phyloP scores from a whole-genome alignment of 2,888 invertebrate species.

The Neoaliturus tenellus region DNA sequence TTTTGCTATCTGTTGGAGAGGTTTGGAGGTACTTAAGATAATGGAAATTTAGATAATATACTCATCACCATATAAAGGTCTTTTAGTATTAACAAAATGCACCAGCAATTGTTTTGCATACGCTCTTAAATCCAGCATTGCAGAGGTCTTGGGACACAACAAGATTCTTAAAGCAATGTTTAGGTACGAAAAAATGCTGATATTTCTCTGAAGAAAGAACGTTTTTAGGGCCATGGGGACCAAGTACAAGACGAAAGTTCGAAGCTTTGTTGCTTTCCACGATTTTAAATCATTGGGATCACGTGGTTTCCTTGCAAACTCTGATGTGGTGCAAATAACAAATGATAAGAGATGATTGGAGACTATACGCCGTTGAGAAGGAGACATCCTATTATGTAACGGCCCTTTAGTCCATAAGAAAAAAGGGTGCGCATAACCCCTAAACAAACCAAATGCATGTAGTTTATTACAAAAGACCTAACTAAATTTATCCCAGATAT shows the following conservation, averaged over 20 bases:
- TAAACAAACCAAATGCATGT: conserved; percentile 61
- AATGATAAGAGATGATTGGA: conserved; percentile 32
- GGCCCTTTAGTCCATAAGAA: conserved; percentile 59
- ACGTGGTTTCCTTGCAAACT: conserved; percentile 66
- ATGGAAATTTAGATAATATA: conserved; percentile 66
- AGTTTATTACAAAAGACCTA: conserved; percentile 53
- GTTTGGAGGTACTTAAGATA: conserved; percentile 59
- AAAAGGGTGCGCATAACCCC: conserved; percentile 59
- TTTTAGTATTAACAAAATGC: conserved; percentile 65
- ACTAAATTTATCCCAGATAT: conserved; percentile 54
- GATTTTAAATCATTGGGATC: conserved; percentile 63
- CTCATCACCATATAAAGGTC: conserved; percentile 64
- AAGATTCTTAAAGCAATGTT: conserved; percentile 64
- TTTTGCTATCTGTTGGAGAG: conserved; percentile 57
- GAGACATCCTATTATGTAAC: conserved; percentile 36
- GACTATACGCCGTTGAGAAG: neutral
- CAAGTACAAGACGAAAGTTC: conserved; percentile 66
- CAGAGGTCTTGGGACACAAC: conserved; percentile 61
- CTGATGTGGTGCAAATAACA: conserved; percentile 52
- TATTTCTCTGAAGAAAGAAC: conserved; percentile 60
- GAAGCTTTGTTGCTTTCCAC: conserved; percentile 69
- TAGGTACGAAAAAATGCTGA: conserved; percentile 64
- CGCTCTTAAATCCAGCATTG: conserved; percentile 54
- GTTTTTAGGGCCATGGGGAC: conserved; percentile 65
- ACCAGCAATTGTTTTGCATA: conserved; percentile 64